Evolutionary conservation across 2,797 vertebrate species (phyloP), one percentile per base, ranked within the genome.

Genomic region (Pygocentrus nattereri): DNA sequence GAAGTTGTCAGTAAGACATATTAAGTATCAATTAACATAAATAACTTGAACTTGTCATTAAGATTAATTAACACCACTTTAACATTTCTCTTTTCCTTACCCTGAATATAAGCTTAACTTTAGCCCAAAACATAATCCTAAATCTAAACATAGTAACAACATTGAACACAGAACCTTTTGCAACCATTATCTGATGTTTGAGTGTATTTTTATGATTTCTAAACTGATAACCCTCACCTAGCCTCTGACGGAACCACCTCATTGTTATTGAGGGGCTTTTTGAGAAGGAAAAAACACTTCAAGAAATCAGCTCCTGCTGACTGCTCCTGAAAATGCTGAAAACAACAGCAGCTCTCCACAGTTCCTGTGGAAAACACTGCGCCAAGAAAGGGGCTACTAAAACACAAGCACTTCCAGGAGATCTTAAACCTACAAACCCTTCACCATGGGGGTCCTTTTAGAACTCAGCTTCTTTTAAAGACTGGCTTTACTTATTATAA

Each of bases 401-500:
- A 85, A 85, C 71, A 87, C 74, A 59, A 56, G 44, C 25, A 79
- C 76, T 74, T 83, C 56, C 44, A 76, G 15, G 52, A 80, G 78
- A 86, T 83, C 71, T 75, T 78, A 83, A 82, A 44, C 64, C 80
- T 54, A 78, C 82, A 82, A 77, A 76, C 31, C 19, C 11, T 38
- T 62, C 77, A 50, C 30, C 34, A 21, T n/a, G 64, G 78, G 82
- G 64, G 76, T 77, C 82, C 34, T 75, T 56, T 78, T 82, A 81
- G 61, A 75, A 67, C 74, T 82, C 56, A 47, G 59, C 27, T 79
- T 54, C 81, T 84, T 79, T 83, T 83, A 82, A 79, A 89, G 78
- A 77, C 73, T 85, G 44, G 50, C 71, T 61, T 81, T 49, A 74
- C 50, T 47, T 86, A 80, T 78, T 82, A 84, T 86, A 87, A 84